Base-by-base conservation (phyloP, 2,888 invertebrate genomes). In the Altica lythri region DNA sequence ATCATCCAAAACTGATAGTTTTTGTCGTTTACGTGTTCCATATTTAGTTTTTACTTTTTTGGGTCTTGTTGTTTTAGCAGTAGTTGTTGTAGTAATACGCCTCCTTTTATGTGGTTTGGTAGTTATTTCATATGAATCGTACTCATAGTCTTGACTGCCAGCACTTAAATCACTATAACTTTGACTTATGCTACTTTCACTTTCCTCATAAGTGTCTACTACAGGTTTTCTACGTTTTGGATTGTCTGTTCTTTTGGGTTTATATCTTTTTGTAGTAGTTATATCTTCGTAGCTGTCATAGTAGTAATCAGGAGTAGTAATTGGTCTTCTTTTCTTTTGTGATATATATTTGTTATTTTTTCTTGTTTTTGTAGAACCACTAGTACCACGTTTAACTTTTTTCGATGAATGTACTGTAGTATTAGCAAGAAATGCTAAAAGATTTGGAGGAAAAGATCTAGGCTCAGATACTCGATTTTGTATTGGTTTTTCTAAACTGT, bases 241-340 rank as follows among this genome's bases (percentile, higher is more conserved):
- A 9, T 50, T 47, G 10, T 25, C 37, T 55, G 56, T 57, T 55
- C 53, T 62, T 38, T 44, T 61, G n/a, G 54, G 49, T 47, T 56
- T 45, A 37, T 57, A 55, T 22, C 58, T 57, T 6, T 55, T 57
- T 2, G 62, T 65, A 5, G 61, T 55, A 17, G 61, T 62, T n/a
- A 30, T 40, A 35, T 67, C 64, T 53, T 69, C 68, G 42, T 69
- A 68, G 48, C 62, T 65, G 22, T 67, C 63, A 32, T 68, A 66
- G 44, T 66, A 59, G 46, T 67, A 64, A 14, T 64, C 62, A 8
- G 59, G 37, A 34, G 60, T 55, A 46, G 60, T 61, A 19, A 55
- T 30, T 32, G 48, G 52, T 38, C 50, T 48, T 27, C 53, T 57
- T 4, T 53, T 54, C 40, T 54, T 55, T 27, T 53, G 58, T 10